These are phyloP conservation scores for Madoqua kirkii DNA, from an alignment of 2,113 vertebrate genomes.

Conservation along the genomic window DNA sequence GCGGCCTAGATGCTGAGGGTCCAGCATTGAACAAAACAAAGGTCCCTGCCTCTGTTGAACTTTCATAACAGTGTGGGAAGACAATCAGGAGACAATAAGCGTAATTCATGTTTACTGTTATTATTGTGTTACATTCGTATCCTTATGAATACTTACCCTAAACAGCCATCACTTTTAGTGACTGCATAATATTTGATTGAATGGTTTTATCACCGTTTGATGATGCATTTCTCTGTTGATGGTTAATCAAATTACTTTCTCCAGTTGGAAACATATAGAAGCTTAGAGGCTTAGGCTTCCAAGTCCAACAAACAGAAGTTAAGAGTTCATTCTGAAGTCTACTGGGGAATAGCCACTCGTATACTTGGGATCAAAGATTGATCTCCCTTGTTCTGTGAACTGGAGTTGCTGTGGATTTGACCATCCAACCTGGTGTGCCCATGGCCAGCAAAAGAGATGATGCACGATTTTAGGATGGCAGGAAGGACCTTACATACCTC, in stretches of 20 bases:
- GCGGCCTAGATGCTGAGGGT: background rate
- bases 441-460: background rate
- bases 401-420: background rate
- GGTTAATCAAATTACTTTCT: background rate
- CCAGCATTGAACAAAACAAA: background rate
- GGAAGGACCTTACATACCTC: background rate
- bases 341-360: background rate
- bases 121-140: background rate
- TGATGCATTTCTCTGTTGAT: background rate
- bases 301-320: background rate
- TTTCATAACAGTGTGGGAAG: background rate
- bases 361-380: background rate
- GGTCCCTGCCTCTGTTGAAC: background rate
- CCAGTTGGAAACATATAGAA: background rate
- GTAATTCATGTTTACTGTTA: background rate
- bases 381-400: background rate
- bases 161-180: background rate
- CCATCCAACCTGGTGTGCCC: background rate
- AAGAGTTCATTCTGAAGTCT: background rate
- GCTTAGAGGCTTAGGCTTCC: background rate
- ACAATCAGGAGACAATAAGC: background rate
- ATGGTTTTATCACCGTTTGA: background rate
- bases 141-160: background rate
- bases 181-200: background rate
- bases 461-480: background rate